These are phyloP conservation scores for Cassiopea xamachana DNA, from an alignment of 30 jellyfish, hydroid and myxozoan species.

Conservation along the genomic window DNA sequence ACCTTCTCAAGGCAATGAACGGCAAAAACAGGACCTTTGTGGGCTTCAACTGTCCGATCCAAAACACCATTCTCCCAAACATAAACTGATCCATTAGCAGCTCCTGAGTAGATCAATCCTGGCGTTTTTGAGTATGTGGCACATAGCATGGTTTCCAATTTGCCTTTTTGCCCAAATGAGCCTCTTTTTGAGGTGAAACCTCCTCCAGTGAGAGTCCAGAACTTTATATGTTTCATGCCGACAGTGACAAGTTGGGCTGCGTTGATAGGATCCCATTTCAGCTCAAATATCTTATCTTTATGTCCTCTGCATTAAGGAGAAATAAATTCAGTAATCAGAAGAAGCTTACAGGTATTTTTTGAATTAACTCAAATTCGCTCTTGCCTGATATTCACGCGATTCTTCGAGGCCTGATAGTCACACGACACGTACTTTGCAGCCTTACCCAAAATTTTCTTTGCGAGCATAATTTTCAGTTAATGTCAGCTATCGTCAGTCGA, in stretches of 20 bases:
- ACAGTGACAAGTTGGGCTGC: conserved; percentile 85
- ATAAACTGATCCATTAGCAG: conserved; percentile 75
- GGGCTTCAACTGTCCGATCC: conserved; percentile 82
- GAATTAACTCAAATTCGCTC: too few species aligned
- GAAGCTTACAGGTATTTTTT: not conserved
- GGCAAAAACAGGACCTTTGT: conserved; percentile 95
- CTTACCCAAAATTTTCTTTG: too few species aligned
- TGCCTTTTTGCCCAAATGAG: conserved; percentile 82
- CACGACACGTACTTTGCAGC: too few species aligned
- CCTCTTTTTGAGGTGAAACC: conserved; percentile 96
- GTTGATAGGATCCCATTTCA: conserved; percentile 87
- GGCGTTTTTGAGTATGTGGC: conserved; percentile 85
- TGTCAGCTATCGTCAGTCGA: too few species aligned
- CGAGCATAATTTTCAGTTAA: too few species aligned
- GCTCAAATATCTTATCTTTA: conserved; percentile 95
- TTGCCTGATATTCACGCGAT: too few species aligned
- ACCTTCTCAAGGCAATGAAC: conserved; percentile 95
- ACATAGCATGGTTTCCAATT: conserved; percentile 91
- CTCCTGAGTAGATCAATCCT: conserved; percentile 86
- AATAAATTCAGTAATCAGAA: not conserved
- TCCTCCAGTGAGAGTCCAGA: conserved; percentile 97
- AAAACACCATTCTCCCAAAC: conserved; percentile 83
- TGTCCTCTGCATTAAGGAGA: conserved; percentile 74
- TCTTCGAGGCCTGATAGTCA: too few species aligned
- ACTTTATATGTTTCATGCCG: conserved; percentile 91